These are phyloP conservation scores for Rallus crepitans DNA, from an alignment of 2,797 vertebrate species.

Conservation along the genomic window DNA sequence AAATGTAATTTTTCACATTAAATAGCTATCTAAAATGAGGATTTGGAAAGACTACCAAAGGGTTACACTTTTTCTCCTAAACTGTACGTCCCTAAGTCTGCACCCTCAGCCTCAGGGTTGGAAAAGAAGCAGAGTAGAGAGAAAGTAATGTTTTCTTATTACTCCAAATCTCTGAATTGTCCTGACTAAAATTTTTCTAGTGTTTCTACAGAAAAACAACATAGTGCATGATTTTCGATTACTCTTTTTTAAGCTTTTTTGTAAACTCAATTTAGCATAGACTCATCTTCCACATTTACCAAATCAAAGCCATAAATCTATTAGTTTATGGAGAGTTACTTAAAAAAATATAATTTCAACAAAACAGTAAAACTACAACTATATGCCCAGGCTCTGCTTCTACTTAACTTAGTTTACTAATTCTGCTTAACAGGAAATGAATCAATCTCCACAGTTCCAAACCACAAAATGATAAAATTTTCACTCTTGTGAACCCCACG, in stretches of 20 bases:
- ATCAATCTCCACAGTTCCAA: neutral
- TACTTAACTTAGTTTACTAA: neutral
- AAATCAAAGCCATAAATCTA: neutral
- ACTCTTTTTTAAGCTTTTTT: neutral
- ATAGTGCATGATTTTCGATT: neutral
- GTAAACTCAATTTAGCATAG: neutral
- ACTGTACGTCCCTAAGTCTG: neutral
- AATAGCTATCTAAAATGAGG: neutral
- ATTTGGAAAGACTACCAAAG: neutral
- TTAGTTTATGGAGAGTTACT: neutral
- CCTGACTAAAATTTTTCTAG: neutral
- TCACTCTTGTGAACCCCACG: neutral
- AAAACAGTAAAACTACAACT: neutral
- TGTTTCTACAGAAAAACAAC: neutral
- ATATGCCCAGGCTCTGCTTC: neutral
- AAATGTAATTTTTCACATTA: neutral
- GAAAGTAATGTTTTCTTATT: neutral
- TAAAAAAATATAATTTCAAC: neutral
- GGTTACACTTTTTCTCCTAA: neutral
- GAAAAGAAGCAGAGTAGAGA: rapidly evolving
- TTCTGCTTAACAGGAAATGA: neutral
- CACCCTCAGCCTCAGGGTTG: neutral
- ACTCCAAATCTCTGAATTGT: neutral
- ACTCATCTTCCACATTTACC: neutral
- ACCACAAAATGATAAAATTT: too few species aligned